Percentiles rank a stretch among this genome's conserved stretches.
These are phyloP conservation scores for Drosophila borborema DNA, from an alignment of 2,888 invertebrate species.

Conservation along the genomic window DNA sequence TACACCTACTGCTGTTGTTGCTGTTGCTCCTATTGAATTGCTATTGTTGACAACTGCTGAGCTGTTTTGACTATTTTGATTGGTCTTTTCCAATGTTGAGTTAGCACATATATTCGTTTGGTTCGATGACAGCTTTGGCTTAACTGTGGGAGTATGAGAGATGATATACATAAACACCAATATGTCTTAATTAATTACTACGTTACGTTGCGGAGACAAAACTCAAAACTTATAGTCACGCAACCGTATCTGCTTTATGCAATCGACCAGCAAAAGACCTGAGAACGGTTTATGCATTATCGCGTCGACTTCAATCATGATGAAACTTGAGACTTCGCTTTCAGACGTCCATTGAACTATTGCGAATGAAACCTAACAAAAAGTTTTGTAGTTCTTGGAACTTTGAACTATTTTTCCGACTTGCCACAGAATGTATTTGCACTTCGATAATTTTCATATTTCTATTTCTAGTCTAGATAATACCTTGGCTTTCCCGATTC, in stretches of 20 bases:
- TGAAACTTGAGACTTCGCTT: neutral
- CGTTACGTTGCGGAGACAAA: no score
- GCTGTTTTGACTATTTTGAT: conserved; percentile 11
- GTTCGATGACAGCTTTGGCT: conserved; percentile 15
- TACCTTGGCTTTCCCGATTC: no score
- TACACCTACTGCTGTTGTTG: conserved; percentile 1
- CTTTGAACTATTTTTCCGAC: no score
- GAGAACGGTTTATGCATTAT: neutral
- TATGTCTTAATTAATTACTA: no score
- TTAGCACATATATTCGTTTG: conserved; percentile 18
- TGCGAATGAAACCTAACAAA: neutral
- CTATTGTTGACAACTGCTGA: conserved; percentile 1
- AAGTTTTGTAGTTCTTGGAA: no score
- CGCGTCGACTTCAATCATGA: neutral
- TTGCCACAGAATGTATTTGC: no score
- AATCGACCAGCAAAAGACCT: neutral
- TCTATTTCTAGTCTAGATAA: no score
- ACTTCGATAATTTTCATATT: no score
- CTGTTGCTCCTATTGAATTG: conserved; percentile 24
- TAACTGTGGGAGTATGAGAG: conserved; percentile 10
- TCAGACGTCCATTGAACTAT: neutral
- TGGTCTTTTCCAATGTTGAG: conserved; percentile 29
- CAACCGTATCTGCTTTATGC: no score
- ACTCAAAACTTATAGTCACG: no score
- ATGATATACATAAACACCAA: neutral